Conservation (phyloP, 2,888 invertebrate species). For the Mesorhabditis spiculigera region DNA sequence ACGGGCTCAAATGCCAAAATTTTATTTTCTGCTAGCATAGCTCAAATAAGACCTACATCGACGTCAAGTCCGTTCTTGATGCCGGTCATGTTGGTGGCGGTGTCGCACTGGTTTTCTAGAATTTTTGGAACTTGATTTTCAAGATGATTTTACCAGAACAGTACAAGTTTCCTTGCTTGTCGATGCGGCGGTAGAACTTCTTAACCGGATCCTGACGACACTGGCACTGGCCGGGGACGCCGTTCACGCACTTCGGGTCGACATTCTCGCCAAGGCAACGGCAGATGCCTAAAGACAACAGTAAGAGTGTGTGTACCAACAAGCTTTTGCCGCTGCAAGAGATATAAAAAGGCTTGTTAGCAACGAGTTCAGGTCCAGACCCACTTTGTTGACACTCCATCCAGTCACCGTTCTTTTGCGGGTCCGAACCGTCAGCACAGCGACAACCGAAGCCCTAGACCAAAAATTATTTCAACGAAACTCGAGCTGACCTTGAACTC, state of each 20-base stretch:
- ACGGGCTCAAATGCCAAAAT: no score
- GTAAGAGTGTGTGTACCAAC: no score
- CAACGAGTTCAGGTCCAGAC: background rate
- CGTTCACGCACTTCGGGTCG: background rate
- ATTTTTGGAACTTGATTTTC: background rate
- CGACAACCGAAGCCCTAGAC: conserved; percentile 2
- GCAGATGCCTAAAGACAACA: background rate
- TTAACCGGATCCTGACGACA: background rate
- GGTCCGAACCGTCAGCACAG: conserved; percentile 6
- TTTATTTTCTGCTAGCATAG: background rate
- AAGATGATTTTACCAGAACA: background rate
- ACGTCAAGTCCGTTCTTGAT: background rate
- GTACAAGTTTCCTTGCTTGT: background rate
- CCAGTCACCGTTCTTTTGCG: background rate
- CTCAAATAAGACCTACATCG: background rate
- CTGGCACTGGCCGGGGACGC: background rate
- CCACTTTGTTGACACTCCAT: conserved; percentile 2
- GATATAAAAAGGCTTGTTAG: no score
- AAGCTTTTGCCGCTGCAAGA: no score
- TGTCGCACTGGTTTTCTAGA: background rate
- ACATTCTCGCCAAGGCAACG: background rate
- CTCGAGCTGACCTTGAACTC: background rate
- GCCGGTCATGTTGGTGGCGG: background rate
- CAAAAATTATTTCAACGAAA: background rate
- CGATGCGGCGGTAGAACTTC: background rate